phyloP scores from a whole-genome alignment of 2,797 vertebrate genomes.

The Cephalopachus bancanus region DNA sequence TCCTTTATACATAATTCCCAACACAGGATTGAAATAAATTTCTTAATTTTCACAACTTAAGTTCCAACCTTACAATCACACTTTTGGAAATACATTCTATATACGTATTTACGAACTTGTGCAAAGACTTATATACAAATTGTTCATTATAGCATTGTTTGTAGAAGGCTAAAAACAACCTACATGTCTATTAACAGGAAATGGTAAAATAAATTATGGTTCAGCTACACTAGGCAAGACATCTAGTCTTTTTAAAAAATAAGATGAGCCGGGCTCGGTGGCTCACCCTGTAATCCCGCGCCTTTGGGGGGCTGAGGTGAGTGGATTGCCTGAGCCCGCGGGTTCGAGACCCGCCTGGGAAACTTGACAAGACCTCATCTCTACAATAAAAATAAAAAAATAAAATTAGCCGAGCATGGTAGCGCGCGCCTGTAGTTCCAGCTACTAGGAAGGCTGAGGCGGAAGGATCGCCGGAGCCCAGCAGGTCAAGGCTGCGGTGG shows the following conservation, averaged over 20 bases:
- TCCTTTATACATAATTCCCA: constrained; percentile 52
- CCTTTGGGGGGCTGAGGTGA: too few species aligned
- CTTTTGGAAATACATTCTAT: background rate
- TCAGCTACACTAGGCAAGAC: constrained; percentile 6
- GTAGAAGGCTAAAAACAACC: constrained; percentile 41
- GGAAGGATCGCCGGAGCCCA: too few species aligned
- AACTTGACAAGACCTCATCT: too few species aligned
- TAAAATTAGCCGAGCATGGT: too few species aligned
- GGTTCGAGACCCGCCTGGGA: too few species aligned
- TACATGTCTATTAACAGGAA: constrained; percentile 53
- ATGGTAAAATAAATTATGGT: constrained; percentile 39
- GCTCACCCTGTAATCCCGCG: too few species aligned
- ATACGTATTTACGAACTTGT: background rate
- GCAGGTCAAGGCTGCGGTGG: too few species aligned
- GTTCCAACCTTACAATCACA: background rate
- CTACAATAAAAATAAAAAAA: too few species aligned
- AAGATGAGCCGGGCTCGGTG: background rate
- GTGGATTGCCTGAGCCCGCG: too few species aligned
- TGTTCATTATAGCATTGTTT: background rate
- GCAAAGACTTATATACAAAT: background rate
- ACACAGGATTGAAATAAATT: constrained; percentile 33
- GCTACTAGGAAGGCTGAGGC: too few species aligned
- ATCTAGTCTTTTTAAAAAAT: constrained; percentile 26
- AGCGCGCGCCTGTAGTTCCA: too few species aligned
- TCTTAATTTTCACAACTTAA: constrained; percentile 52